A percentile compares a stretch with the other conserved stretches of the same genome.
These are phyloP conservation scores for Lepidocolaptes lacrymiger DNA, from an alignment of 2,797 vertebrate species.

Conservation along the genomic window DNA sequence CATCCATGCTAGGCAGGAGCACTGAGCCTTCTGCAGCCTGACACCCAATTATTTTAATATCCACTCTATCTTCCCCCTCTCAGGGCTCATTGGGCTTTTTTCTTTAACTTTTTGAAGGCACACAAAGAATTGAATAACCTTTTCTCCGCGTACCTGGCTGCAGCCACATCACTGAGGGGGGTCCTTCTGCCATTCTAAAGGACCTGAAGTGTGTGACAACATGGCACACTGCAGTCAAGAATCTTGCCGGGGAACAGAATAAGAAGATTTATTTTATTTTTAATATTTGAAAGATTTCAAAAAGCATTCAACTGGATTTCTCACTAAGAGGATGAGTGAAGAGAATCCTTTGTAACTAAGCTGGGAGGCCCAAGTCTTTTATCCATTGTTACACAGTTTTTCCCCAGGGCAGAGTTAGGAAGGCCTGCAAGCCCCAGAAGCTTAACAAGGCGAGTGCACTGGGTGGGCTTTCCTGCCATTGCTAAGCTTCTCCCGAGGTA, in stretches of 20 bases:
- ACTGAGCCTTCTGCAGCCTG: background rate
- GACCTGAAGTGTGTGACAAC: conserved; percentile 34
- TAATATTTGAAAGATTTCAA: conserved; percentile 62
- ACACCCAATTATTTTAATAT: conserved; percentile 28
- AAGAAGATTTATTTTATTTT: conserved; percentile 62
- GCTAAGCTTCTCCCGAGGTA: conserved; percentile 32
- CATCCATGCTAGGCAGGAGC: background rate
- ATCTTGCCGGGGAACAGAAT: background rate
- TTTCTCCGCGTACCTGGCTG: background rate
- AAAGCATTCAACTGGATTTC: conserved; percentile 71
- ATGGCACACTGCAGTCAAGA: conserved; percentile 48
- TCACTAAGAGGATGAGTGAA: conserved; percentile 65
- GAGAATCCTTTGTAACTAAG: conserved; percentile 50
- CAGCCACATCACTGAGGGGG: conserved; percentile 22
- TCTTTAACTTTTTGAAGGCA: conserved; percentile 4
- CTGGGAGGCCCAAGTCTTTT: conserved; percentile 62
- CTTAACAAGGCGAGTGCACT: conserved; percentile 46
- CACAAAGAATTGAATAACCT: conserved; percentile 29
- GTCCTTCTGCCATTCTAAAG: conserved; percentile 13
- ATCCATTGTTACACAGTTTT: conserved; percentile 58
- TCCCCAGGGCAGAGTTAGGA: conserved; percentile 49
- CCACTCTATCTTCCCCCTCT: background rate
- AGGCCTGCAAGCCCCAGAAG: conserved; percentile 51
- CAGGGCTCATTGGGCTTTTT: background rate
- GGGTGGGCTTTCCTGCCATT: conserved; percentile 58